Conservation (phyloP, 2,888 invertebrate genomes). For the Protophormia terraenovae region DNA sequence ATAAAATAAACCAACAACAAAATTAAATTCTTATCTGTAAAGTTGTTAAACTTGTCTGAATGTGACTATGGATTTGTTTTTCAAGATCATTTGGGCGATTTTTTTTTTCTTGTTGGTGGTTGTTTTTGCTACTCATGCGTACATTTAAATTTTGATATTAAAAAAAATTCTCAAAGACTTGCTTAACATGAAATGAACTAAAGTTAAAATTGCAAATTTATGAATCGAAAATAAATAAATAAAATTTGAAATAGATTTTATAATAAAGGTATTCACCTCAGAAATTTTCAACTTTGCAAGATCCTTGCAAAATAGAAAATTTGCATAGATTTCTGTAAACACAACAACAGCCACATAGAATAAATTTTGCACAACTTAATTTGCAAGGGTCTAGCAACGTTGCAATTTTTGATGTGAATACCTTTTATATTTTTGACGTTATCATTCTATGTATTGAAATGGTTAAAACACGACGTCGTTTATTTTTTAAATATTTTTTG, state of each 20-base stretch:
- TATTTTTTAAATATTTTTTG: neutral
- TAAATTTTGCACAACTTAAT: no score
- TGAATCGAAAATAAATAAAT: neutral
- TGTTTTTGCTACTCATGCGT: neutral
- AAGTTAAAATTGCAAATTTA: neutral
- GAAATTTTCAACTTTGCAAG: no score
- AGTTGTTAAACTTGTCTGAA: constrained; percentile 50
- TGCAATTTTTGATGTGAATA: no score
- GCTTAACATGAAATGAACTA: neutral
- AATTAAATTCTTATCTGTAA: neutral
- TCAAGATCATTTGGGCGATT: constrained; percentile 43
- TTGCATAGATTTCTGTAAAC: no score
- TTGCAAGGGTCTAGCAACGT: no score
- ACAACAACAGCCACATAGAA: no score
- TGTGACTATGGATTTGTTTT: constrained; percentile 1
- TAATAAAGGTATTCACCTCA: no score
- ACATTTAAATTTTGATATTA: neutral
- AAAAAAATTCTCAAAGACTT: neutral
- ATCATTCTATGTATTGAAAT: no score
- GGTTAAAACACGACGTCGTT: neutral
- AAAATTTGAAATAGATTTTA: no score
- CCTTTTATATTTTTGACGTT: no score
- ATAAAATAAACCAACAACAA: neutral
- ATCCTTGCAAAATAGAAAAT: no score
- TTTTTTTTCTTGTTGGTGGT: neutral